phyloP scores from a whole-genome alignment of 2,888 invertebrate species.

The Scaptomyza parva region DNA sequence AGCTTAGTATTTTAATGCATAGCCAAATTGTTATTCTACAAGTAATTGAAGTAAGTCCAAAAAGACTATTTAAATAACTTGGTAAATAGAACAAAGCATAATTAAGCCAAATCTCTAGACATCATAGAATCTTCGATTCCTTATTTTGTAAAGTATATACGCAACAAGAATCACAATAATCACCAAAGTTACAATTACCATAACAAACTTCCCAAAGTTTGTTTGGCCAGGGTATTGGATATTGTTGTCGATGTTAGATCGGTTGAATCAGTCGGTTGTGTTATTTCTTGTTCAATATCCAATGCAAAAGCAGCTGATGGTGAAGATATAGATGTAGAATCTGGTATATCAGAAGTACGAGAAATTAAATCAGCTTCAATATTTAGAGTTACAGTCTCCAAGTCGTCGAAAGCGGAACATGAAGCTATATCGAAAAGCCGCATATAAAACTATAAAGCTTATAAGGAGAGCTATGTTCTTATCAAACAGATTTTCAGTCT shows the following conservation, averaged over 20 bases:
- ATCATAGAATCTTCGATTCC: constrained; percentile 10
- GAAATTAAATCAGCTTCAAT: fast-evolving
- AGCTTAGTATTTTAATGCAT: too few species aligned
- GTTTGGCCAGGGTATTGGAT: too few species aligned
- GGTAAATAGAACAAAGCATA: too few species aligned
- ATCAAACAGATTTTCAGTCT: neutral
- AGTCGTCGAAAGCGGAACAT: neutral
- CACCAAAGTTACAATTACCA: neutral
- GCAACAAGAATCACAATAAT: neutral
- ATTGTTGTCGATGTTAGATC: neutral
- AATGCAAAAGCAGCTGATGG: neutral
- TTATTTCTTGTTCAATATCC: neutral
- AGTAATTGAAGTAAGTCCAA: too few species aligned
- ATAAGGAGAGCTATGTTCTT: too few species aligned
- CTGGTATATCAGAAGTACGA: neutral
- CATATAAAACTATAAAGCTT: neutral
- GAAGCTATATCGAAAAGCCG: neutral
- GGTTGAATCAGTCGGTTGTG: neutral
- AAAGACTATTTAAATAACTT: neutral
- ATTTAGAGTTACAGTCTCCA: neutral
- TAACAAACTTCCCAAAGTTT: neutral
- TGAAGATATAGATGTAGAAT: neutral
- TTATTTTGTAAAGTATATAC: constrained; percentile 9
- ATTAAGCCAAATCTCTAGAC: too few species aligned
- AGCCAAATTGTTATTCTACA: too few species aligned